Evolutionary conservation across 2,888 invertebrate genomes (phyloP).

Genomic region (Hypomecis punctinalis): DNA sequence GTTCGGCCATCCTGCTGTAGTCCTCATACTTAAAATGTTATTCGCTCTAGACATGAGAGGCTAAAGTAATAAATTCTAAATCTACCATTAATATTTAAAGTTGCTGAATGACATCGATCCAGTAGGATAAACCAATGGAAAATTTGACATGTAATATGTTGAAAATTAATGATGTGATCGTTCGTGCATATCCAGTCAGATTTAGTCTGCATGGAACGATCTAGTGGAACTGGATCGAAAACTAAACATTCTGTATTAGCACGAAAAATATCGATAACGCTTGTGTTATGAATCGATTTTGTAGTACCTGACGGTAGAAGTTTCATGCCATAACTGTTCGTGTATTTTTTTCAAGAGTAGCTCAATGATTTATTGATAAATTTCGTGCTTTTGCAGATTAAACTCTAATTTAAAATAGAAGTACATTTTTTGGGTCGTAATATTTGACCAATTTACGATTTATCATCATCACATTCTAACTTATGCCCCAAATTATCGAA

Average conservation of each 20-base stretch:
- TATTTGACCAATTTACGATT: constrained; percentile 11
- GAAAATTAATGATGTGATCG: constrained; percentile 29
- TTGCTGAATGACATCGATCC: constrained; percentile 17
- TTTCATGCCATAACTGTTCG: too few species aligned
- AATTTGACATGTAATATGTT: constrained; percentile 1
- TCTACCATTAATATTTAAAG: not conserved
- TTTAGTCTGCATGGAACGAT: constrained; percentile 1
- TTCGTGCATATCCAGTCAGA: constrained; percentile 27
- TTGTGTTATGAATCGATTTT: not conserved
- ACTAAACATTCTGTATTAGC: constrained; percentile 8
- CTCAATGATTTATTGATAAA: not conserved
- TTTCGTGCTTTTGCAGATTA: not conserved
- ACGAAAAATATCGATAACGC: not conserved
- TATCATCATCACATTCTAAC: constrained; percentile 10
- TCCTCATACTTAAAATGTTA: not conserved
- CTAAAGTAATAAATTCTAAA: constrained; percentile 9
- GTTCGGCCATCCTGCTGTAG: too few species aligned
- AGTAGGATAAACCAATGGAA: constrained; percentile 12
- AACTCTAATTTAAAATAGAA: too few species aligned
- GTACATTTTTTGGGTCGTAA: constrained; percentile 7
- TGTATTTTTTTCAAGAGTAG: not conserved
- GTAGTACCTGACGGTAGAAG: too few species aligned
- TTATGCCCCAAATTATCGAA: constrained; percentile 31
- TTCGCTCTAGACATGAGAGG: constrained; percentile 22
- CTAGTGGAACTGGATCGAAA: constrained; percentile 17